phyloP scores from a whole-genome alignment of 2,797 vertebrate genomes.

The Macropodus opercularis region DNA sequence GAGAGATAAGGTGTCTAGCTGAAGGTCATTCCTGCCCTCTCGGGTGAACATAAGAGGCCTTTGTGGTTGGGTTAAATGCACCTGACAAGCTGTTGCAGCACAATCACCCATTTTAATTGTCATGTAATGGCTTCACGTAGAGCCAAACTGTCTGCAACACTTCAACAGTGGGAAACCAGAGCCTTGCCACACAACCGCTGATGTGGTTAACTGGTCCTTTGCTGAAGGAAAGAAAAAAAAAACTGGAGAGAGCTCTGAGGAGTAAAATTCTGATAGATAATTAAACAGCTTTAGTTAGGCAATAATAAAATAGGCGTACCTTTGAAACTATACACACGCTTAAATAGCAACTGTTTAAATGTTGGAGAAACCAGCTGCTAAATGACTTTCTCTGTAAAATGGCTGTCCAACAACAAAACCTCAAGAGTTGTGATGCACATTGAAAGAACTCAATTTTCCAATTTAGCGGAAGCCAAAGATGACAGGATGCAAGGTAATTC shows the following conservation, averaged over 20 bases:
- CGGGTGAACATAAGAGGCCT: conserved; percentile 78
- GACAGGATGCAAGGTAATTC: conserved; percentile 96
- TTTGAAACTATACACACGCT: conserved; percentile 1
- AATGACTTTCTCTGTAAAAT: conserved; percentile 72
- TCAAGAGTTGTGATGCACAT: conserved; percentile 85
- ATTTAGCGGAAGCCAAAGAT: conserved; percentile 91
- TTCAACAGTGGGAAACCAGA: conserved; percentile 71
- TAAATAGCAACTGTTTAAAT: conserved; percentile 39
- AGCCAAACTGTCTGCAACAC: conserved; percentile 77
- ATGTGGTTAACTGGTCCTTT: conserved; percentile 60
- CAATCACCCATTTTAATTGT: conserved; percentile 72
- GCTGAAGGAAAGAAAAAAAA: conserved; percentile 17
- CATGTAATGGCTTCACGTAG: conserved; percentile 76
- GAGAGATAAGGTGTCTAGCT: conserved; percentile 74
- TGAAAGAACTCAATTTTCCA: conserved; percentile 91
- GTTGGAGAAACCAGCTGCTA: conserved; percentile 32
- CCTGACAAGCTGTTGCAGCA: conserved; percentile 74
- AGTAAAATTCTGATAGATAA: conserved; percentile 41
- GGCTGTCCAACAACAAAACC: conserved; percentile 75
- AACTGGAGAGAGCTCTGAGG: conserved; percentile 2
- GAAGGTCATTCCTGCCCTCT: conserved; percentile 76
- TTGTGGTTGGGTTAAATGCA: conserved; percentile 82
- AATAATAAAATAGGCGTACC: conserved; percentile 4
- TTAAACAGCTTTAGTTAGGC: conserved; percentile 22
- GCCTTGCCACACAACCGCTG: conserved; percentile 66